Base-by-base conservation (phyloP, 92 coral and sea anemone genomes). In the Plumapathes pennacea region DNA sequence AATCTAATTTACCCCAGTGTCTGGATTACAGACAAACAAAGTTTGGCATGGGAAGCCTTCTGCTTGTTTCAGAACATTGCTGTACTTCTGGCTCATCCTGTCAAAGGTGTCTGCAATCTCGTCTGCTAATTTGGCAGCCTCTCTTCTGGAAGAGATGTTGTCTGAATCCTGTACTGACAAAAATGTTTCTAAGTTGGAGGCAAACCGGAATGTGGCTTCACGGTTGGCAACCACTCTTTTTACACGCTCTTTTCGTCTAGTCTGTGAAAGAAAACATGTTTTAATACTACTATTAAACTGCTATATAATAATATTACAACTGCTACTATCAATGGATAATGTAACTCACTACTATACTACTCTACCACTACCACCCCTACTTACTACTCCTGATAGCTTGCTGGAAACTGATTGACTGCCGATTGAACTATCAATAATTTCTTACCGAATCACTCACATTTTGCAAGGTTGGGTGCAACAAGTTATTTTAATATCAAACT, bases 21-120 rank as follows among this genome's bases (percentile, higher is more conserved):
- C n/a, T n/a, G n/a, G n/a, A n/a, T n/a, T n/a, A n/a, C n/a, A n/a
- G n/a, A n/a, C n/a, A n/a, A n/a, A 53, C 53, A 31, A 41, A 44
- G 20, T 41, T 19, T 41, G 24, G 31, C 9, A 7, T 34, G 63
- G 24, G 51, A 83, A 90, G 26, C 59, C 80, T 38, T 88, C 92
- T 9, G 96, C 96, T 69, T 82, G 85, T 45, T 80, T 66, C 25
- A 91, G 70, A 58, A 83, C 96, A 20, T 67, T 57, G 33, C 66
- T 49, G 57, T 88, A 91, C 59, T 89, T 69, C 27, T 82, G 58
- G 42, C 81, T 70, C 52, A 88, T 43, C 55, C 62, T 68, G 52
- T 85, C 95, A 60, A 91, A 91, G 20, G 91, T 77, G 70, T 76
- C 85, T 4, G 97, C 97, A 80, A 91, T 89, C 29, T 88, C 85